These are phyloP conservation scores for Malacoraja senta DNA, from an alignment of 2,797 vertebrate species.

Conservation along the genomic window DNA sequence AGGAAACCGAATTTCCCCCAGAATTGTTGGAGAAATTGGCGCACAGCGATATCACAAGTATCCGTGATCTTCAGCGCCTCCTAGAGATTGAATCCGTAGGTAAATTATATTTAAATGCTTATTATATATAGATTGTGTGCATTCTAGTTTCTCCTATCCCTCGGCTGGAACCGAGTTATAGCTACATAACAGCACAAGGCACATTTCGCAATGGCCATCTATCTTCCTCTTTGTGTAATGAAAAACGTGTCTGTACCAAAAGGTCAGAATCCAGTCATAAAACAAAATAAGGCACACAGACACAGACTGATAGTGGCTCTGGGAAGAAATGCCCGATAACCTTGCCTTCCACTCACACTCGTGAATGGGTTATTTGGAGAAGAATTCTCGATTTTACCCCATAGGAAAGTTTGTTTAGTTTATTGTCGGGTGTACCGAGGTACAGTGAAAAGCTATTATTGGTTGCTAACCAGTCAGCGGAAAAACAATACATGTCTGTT, in stretches of 20 bases:
- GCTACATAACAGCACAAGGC: too few relatives aligned
- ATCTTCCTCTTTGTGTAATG: background rate
- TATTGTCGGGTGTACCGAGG: too few relatives aligned
- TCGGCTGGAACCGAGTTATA: background rate
- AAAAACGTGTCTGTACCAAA: background rate
- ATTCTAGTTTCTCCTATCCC: background rate
- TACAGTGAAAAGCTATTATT: too few relatives aligned
- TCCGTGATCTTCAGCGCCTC: conserved; percentile 96
- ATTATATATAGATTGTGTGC: background rate
- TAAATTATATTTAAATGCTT: conserved; percentile 73
- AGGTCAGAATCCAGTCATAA: background rate
- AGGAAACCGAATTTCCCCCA: conserved; percentile 90
- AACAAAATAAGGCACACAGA: background rate
- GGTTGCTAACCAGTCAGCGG: too few relatives aligned
- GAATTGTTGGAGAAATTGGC: conserved; percentile 89
- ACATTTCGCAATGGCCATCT: background rate
- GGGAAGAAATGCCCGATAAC: background rate
- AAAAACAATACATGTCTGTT: too few relatives aligned
- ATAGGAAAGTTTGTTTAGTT: too few relatives aligned
- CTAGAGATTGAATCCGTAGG: conserved; percentile 97
- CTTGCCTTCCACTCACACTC: too few relatives aligned
- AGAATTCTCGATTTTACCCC: background rate
- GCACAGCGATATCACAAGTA: conserved; percentile 93
- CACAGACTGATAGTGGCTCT: background rate
- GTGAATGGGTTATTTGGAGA: background rate